Base-by-base conservation (phyloP, 2,888 invertebrate genomes). In the Lumbricus terrestris region DNA sequence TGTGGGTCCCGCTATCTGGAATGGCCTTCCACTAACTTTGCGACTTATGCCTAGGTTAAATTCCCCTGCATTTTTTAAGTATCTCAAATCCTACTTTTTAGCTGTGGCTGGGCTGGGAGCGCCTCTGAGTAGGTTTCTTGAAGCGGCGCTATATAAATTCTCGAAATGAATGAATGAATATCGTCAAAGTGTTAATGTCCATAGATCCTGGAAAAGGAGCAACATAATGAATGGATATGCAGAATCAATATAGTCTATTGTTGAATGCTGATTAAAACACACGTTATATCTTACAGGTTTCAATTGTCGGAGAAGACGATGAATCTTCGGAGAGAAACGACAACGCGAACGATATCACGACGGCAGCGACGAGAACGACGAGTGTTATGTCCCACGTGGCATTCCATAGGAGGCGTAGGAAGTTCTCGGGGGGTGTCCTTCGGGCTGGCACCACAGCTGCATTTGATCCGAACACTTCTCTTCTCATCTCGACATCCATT, bases 381-480 rank as follows among this genome's bases (percentile, higher is more conserved):
- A 85, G 34, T 37, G 85, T 85, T 85, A 85, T 85, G 37, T 85
- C 85, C 85, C 85, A 85, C 0, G 85, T 85, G 85, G 85, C 85
- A 23, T 85, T 85, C 85, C 85, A 85, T 29, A 85, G 85, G 8
- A 85, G 35, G 34, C 20, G 16, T 34, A 85, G 20, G 37, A 85
- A 85, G 34, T 37, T 85, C 37, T 35, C 85, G 20, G 35, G n/a
- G n/a, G 69, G n/a, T 8, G 69, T 69, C 29, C 69, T 69, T n/a
- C 16, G 69, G 29, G 3, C n/a, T 29, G n/a, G 69, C 69, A 69
- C 5, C 29, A n/a, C n/a, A 16, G 69, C n/a, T 23, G 13, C 85
- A 37, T 85, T 85, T 37, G 37, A 85, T 85, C 85, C 85, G 15
- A 85, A 85, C 37, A 37, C 37, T 37, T 85, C 37, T 85, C 20